A percentile compares a stretch with the other conserved stretches of the same genome.
Evolutionary conservation across 2,888 invertebrate species (phyloP).

Genomic region (Doris montereyensis): DNA sequence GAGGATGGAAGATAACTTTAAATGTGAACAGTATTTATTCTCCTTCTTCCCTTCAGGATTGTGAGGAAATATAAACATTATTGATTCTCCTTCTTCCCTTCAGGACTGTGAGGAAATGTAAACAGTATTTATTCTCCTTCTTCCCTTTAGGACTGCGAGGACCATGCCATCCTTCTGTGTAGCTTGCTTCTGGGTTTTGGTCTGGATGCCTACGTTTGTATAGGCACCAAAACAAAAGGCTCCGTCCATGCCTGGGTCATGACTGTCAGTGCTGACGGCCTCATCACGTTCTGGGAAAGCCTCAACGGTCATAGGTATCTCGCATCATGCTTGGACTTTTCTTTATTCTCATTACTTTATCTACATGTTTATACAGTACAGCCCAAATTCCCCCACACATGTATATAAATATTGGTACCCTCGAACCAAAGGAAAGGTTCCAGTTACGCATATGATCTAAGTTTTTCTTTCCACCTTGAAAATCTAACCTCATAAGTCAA

Average conservation of each 20-base stretch:
- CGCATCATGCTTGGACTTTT: too few species aligned
- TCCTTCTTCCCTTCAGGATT: background rate
- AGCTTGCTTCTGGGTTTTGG: conserved; percentile 72
- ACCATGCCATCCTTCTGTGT: conserved; percentile 72
- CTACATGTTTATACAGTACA: too few species aligned
- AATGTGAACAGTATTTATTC: background rate
- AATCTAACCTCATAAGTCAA: too few species aligned
- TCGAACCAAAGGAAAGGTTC: too few species aligned
- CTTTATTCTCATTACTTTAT: too few species aligned
- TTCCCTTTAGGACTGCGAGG: conserved; percentile 67
- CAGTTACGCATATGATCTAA: too few species aligned
- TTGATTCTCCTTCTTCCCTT: background rate
- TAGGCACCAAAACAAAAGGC: conserved; percentile 70
- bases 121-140: background rate
- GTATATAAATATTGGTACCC: too few species aligned
- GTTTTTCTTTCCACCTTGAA: too few species aligned
- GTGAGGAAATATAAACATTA: background rate
- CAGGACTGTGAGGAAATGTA: background rate
- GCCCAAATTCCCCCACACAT: too few species aligned
- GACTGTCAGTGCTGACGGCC: conserved; percentile 67
- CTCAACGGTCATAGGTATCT: conserved; percentile 72
- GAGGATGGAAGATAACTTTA: background rate
- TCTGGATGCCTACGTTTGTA: conserved; percentile 72
- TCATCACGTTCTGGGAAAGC: conserved; percentile 73
- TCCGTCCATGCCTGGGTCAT: conserved; percentile 72